These are phyloP conservation scores for Phlogophora meticulosa DNA, from an alignment of 2,888 invertebrate genomes.

Conservation along the genomic window DNA sequence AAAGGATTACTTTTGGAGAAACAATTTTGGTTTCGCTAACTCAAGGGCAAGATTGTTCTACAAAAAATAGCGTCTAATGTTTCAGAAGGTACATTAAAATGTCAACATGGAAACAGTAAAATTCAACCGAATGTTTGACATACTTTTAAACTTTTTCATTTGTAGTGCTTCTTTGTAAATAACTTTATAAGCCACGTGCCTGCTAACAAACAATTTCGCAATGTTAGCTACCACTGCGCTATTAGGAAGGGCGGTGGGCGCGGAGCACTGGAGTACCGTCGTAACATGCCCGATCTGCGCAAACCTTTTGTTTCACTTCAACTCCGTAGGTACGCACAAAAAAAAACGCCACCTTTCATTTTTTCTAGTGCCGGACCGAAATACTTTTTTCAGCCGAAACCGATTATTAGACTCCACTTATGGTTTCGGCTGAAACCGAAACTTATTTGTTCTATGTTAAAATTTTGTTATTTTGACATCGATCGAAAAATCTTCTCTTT, in stretches of 20 bases:
- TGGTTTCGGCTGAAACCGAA: too few species aligned
- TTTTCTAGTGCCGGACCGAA: not conserved
- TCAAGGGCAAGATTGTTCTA: not conserved
- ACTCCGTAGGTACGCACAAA: conserved; percentile 46
- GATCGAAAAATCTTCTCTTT: too few species aligned
- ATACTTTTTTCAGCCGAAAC: too few species aligned
- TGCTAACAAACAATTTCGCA: conserved; percentile 15
- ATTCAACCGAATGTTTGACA: not conserved
- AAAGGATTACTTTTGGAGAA: not conserved
- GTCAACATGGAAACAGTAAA: not conserved
- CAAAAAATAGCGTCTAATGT: not conserved
- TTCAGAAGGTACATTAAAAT: not conserved
- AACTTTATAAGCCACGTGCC: not conserved
- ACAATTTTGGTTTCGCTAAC: not conserved
- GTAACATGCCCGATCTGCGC: conserved; percentile 71
- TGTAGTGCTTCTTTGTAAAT: not conserved
- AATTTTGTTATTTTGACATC: too few species aligned
- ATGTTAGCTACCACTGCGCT: conserved; percentile 64
- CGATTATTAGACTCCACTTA: too few species aligned
- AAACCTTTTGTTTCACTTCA: conserved; percentile 73
- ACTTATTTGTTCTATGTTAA: too few species aligned
- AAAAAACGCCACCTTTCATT: conserved; percentile 62
- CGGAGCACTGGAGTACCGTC: conserved; percentile 56
- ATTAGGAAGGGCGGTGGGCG: conserved; percentile 64
- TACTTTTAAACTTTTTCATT: not conserved